Evolutionary conservation across 2,797 vertebrate genomes (phyloP).

Genomic region (Spatula versicolor): DNA sequence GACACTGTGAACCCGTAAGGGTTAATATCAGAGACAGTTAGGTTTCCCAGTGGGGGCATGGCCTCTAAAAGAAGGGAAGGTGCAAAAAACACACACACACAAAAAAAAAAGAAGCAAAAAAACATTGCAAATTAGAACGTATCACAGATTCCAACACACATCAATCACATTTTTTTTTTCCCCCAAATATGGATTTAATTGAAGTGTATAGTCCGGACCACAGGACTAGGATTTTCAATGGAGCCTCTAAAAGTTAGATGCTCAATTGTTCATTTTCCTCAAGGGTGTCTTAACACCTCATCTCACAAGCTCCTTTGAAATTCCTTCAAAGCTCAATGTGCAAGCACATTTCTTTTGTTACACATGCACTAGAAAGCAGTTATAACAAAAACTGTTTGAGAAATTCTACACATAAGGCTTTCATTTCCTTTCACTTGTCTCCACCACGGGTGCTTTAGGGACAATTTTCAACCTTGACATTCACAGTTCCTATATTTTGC

Average conservation of each 20-base stretch:
- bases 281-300: background rate
- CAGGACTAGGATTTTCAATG: background rate
- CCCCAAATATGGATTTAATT: background rate
- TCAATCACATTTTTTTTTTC: background rate
- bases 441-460: background rate
- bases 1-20: conserved; percentile 93
- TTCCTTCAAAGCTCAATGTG: background rate
- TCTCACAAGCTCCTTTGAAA: background rate
- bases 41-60: conserved; percentile 94
- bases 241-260: background rate
- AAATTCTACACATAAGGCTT: background rate
- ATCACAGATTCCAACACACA: conserved; percentile 6
- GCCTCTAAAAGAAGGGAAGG: conserved; percentile 85
- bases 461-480: background rate
- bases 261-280: background rate
- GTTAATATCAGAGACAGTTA: conserved; percentile 90
- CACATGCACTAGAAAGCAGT: background rate
- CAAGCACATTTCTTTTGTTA: background rate
- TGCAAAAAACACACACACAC: conserved; percentile 51
- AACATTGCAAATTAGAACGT: conserved; percentile 71
- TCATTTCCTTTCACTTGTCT: background rate
- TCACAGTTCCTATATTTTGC: background rate
- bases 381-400: background rate
- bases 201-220: background rate
- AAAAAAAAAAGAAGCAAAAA: conserved; percentile 42